Percentiles rank a stretch among this genome's conserved stretches.
Conservation (phyloP, 2,113 vertebrate species). For the Cinclus cinclus region DNA sequence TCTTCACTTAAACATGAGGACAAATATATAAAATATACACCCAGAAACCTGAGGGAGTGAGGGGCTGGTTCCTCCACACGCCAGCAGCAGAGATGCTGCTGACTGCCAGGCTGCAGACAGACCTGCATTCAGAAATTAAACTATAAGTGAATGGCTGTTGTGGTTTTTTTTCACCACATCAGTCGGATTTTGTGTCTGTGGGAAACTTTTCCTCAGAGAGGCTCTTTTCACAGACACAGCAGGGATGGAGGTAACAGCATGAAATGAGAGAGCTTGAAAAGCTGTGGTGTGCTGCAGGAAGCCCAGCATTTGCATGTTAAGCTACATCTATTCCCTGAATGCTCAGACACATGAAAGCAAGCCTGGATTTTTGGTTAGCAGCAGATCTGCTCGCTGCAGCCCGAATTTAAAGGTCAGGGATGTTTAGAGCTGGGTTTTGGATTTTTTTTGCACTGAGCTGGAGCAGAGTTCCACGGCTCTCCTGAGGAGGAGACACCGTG, state of each 20-base stretch:
- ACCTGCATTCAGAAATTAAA: not conserved
- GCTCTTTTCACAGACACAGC: constrained; percentile 12
- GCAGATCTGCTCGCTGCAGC: not conserved
- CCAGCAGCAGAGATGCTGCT: not conserved
- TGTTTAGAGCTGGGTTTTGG: not conserved
- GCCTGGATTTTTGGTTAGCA: not conserved
- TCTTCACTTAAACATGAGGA: accelerated
- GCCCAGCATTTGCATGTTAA: constrained; percentile 11
- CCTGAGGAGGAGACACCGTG: accelerated
- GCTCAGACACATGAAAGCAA: constrained; percentile 3
- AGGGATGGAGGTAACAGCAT: not conserved
- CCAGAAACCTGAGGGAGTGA: not conserved
- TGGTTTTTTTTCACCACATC: not conserved
- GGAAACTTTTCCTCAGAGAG: constrained; percentile 14
- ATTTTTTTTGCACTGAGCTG: not conserved
- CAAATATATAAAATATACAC: accelerated
- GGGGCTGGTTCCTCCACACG: not conserved
- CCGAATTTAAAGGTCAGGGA: not conserved
- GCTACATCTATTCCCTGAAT: not conserved
- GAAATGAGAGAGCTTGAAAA: not conserved
- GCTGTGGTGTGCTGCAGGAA: not conserved
- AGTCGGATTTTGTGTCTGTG: not conserved
- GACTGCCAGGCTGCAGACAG: not conserved
- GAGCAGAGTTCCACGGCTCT: not conserved
- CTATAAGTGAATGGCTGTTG: accelerated